Conservation (phyloP, 2,888 invertebrate genomes). For the Apantesis nais region DNA sequence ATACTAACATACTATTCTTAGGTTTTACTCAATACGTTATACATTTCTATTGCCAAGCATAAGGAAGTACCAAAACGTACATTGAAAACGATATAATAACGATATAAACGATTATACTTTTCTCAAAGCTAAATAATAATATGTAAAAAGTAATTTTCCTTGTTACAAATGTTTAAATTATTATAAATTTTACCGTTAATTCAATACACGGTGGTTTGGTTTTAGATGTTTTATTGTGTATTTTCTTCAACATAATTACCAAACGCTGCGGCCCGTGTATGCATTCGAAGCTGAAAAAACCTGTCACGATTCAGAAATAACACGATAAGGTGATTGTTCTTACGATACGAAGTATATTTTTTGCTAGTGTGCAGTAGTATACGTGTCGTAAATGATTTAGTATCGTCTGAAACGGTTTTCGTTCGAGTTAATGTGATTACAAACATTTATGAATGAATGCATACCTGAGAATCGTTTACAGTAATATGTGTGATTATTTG, state of each 20-base stretch:
- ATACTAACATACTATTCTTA: constrained; percentile 37
- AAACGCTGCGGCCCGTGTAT: neutral
- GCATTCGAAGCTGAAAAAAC: neutral
- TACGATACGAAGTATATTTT: neutral
- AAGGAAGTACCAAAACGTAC: neutral
- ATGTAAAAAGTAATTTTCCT: neutral
- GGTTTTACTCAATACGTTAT: neutral
- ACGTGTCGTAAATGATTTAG: neutral
- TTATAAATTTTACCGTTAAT: neutral
- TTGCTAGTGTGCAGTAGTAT: neutral
- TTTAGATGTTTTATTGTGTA: neutral
- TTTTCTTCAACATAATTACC: neutral
- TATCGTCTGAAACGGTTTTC: neutral
- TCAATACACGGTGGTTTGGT: neutral
- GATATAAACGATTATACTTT: neutral
- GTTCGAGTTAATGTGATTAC: neutral
- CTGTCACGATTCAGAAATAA: neutral
- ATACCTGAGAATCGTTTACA: neutral
- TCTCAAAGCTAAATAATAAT: neutral
- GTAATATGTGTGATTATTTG: neutral
- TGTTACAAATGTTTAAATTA: neutral
- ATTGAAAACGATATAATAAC: too few relatives aligned
- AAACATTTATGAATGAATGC: constrained; percentile 4
- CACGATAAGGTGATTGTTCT: constrained; percentile 1
- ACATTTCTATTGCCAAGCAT: neutral